These are phyloP conservation scores for Lerista edwardsae DNA, from an alignment of 2,797 vertebrate genomes.

Conservation along the genomic window DNA sequence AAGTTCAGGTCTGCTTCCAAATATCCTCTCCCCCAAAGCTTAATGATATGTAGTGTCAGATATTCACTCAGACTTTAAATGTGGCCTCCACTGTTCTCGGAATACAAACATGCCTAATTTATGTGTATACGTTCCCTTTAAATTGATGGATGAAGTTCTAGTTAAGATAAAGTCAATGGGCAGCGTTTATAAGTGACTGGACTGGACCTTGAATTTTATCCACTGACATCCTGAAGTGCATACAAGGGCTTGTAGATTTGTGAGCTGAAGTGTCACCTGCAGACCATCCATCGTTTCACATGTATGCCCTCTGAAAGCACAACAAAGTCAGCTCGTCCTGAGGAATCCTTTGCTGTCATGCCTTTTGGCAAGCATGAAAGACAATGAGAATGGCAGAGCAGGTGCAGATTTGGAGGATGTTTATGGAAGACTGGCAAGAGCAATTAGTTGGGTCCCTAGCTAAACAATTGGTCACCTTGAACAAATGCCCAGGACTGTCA, in stretches of 20 bases:
- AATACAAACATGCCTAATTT: not conserved
- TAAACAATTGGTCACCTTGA: not conserved
- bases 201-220: constrained; percentile 2
- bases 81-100: not conserved
- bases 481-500: not conserved
- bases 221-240: not conserved
- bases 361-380: not conserved
- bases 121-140: not conserved
- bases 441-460: not conserved
- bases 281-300: not conserved
- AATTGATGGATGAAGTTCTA: not conserved
- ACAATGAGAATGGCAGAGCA: not conserved
- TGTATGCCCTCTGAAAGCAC: not conserved
- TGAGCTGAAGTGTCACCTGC: not conserved
- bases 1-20: not conserved
- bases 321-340: not conserved
- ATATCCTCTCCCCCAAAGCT: too few relatives aligned
- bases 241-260: not conserved
- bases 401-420: not conserved
- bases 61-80: not conserved
- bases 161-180: not conserved
- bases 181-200: not conserved
- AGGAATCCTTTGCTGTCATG: not conserved
- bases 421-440: not conserved
- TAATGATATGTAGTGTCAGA: not conserved